Base-by-base conservation (phyloP, 2,888 invertebrate genomes). In the Chloroclystis v-ata region DNA sequence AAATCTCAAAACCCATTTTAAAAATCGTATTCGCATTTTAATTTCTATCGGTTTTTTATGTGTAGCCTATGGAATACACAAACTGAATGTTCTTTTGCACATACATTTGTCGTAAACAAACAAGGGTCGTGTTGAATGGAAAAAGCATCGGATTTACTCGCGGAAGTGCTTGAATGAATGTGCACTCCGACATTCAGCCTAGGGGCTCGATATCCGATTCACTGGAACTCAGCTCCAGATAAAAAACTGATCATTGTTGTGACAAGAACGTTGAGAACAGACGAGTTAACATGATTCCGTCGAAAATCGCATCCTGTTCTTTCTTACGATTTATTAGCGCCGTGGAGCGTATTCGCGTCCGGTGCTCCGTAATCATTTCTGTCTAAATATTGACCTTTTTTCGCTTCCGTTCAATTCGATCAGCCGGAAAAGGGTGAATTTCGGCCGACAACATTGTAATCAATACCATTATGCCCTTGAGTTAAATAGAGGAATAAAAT, bases 311-410 rank as follows among this genome's bases (percentile, higher is more conserved):
- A 82, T 86, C 85, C 86, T 79, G 84, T 76, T 78, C 78, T 78
- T 76, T 78, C 78, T 79, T 78, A 74, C 64, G 66, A 75, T 67
- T 78, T 80, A 77, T 78, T 80, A 80, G 78, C 75, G 75, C 68
- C 71, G 64, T 67, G 67, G 71, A 71, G 64, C 69, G 72, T 71
- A 79, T 79, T 81, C 72, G 72, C 80, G 71, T 82, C 81, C 82
- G 79, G 78, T 67, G 71, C 56, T 67, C 65, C 70, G 67, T 83
- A 81, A 83, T 84, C 72, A 75, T 78, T 80, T 78, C 78, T 83
- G 85, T 84, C 85, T 67, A 85, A 85, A 86, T 85, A 86, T 86
- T 86, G 83, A 84, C 73, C 73, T 78, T 82, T 83, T 83, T 81
- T 77, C 63, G 69, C 71, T 81, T 83, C 82, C 82, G 76, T 71